Evolutionary conservation across 2,113 vertebrate genomes (phyloP).

Genomic region (Xyrauchen texanus): DNA sequence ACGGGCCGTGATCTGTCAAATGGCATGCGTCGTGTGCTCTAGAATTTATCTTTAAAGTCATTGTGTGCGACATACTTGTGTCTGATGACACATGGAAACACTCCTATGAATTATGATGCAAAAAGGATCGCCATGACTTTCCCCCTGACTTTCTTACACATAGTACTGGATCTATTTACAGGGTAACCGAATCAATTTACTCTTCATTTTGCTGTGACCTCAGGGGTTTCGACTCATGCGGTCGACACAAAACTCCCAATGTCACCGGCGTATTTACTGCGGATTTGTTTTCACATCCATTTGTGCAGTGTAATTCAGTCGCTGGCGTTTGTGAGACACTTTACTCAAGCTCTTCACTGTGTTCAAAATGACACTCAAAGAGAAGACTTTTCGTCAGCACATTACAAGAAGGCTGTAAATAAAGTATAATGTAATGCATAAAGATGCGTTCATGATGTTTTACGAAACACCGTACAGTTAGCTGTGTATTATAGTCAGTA

Average conservation of each 20-base stretch:
- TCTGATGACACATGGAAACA: neutral
- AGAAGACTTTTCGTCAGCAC: too few species aligned
- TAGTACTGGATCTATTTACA: conserved; percentile 3
- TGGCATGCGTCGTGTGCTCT: neutral
- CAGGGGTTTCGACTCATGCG: conserved; percentile 16
- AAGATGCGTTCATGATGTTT: too few species aligned
- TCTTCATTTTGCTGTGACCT: conserved; percentile 11
- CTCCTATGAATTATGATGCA: neutral
- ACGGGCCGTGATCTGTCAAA: neutral
- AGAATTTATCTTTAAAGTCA: too few species aligned
- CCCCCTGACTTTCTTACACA: neutral
- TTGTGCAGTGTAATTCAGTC: neutral
- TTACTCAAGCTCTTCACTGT: too few species aligned
- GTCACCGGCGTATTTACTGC: neutral
- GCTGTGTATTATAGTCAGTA: too few species aligned
- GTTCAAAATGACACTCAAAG: neutral
- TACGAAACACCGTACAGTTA: too few species aligned
- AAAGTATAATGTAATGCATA: too few species aligned
- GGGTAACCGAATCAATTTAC: conserved; percentile 9
- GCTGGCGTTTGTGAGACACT: neutral
- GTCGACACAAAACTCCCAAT: neutral
- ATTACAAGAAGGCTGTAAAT: too few species aligned
- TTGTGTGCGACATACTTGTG: neutral
- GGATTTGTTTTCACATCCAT: conserved; percentile 40
- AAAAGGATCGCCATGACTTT: neutral